phyloP scores from a whole-genome alignment of 2,888 invertebrate species.

The Glaucopsyche alexis region DNA sequence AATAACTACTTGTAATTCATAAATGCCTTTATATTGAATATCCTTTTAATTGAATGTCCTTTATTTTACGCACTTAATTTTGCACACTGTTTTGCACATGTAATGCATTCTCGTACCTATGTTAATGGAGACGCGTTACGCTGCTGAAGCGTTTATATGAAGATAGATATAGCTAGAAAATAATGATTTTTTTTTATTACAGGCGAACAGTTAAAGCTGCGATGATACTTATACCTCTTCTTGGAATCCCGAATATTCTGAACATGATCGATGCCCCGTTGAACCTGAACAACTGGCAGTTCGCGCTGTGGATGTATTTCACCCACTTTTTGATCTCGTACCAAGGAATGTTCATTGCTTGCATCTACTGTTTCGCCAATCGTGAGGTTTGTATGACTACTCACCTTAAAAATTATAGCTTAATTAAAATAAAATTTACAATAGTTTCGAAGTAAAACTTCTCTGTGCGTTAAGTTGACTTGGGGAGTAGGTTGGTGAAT shows the following conservation, averaged over 20 bases:
- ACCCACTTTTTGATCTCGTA: conserved; percentile 91
- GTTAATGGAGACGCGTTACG: no score
- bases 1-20: no score
- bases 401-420: not conserved
- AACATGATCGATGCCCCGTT: conserved; percentile 86
- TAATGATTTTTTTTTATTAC: conserved; percentile 29
- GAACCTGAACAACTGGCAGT: conserved; percentile 83
- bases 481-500: no score
- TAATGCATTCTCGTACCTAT: no score
- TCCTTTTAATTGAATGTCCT: not conserved
- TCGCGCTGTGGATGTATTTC: conserved; percentile 88
- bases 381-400: conserved; percentile 82
- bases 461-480: no score
- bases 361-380: conserved; percentile 90
- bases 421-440: no score
- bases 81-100: not conserved
- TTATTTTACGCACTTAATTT: not conserved
- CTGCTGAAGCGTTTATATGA: not conserved
- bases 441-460: no score
- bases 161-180: not conserved
- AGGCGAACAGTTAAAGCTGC: conserved; percentile 92
- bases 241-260: conserved; percentile 89
- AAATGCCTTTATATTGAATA: not conserved
- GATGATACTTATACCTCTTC: conserved; percentile 86
- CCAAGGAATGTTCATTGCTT: conserved; percentile 90